Conservation (phyloP, 30 jellyfish, hydroid and myxozoan species). For the Chrysaora quinquecirrha region DNA sequence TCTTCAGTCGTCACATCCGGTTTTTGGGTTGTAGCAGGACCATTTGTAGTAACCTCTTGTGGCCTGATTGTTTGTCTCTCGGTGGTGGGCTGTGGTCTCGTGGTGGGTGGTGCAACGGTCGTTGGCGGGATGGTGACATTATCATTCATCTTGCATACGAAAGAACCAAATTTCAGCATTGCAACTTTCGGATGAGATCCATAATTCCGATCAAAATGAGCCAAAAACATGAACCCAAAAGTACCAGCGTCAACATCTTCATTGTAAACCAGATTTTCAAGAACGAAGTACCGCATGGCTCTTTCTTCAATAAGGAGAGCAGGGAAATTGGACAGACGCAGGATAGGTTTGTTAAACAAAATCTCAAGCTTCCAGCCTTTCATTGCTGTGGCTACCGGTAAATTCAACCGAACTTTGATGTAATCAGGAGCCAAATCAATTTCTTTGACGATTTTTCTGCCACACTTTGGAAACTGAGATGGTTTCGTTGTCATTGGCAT, state of each 20-base stretch:
- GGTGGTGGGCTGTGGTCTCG: slow-evolving; percentile 13
- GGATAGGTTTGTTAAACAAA: slow-evolving; percentile 12
- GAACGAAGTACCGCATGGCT: background rate
- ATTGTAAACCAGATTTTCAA: slow-evolving; percentile 1
- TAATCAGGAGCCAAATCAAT: slow-evolving; percentile 13
- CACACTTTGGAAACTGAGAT: background rate
- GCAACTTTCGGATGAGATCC: slow-evolving; percentile 19
- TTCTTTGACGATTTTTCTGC: background rate
- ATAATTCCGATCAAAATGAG: slow-evolving; percentile 15
- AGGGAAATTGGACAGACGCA: slow-evolving; percentile 2
- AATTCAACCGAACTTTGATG: background rate
- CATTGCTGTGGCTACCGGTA: slow-evolving; percentile 28
- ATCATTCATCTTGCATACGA: slow-evolving; percentile 22
- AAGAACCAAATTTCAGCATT: slow-evolving; percentile 15
- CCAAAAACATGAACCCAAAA: slow-evolving; percentile 1
- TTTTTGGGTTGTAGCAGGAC: slow-evolving; percentile 14
- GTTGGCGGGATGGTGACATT: slow-evolving; percentile 11
- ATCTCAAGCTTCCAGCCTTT: slow-evolving; percentile 21
- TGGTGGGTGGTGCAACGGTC: slow-evolving; percentile 27
- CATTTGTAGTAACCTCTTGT: background rate
- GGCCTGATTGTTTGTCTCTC: slow-evolving; percentile 23
- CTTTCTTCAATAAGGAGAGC: slow-evolving; percentile 21
- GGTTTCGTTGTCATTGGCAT: background rate
- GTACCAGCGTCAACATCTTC: slow-evolving; percentile 4
- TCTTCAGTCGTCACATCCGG: background rate